phyloP scores from a whole-genome alignment of 2,797 vertebrate species.

The Galagoides demidoff region DNA sequence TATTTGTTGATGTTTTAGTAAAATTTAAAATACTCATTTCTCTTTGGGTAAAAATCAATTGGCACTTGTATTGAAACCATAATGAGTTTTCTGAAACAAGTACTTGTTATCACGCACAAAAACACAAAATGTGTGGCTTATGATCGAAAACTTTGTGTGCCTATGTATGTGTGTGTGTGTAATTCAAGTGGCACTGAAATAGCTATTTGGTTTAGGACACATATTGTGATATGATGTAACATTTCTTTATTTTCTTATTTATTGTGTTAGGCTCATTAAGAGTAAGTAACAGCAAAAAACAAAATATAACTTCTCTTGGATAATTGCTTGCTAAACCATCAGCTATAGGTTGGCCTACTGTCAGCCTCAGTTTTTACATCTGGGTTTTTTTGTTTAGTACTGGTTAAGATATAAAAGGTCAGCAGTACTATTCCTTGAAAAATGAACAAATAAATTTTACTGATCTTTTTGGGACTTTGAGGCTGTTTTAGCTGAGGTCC shows the following conservation, averaged over 20 bases:
- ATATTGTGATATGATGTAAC: background rate
- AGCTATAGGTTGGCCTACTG: background rate
- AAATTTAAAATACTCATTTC: background rate
- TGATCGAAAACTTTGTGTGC: background rate
- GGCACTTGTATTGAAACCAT: background rate
- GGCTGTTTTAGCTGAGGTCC: background rate
- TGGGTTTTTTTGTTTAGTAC: background rate
- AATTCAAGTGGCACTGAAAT: background rate
- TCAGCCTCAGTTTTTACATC: constrained; percentile 21
- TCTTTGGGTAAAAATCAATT: background rate
- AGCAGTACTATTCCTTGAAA: background rate
- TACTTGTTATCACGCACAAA: background rate
- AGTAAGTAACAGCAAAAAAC: background rate
- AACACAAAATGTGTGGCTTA: background rate
- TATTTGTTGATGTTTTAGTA: constrained; percentile 5
- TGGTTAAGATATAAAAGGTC: constrained; percentile 22
- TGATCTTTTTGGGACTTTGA: constrained; percentile 20
- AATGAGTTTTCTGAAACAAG: constrained; percentile 5
- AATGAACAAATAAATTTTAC: constrained; percentile 18
- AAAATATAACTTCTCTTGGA: background rate
- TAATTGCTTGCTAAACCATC: background rate
- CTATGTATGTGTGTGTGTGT: background rate
- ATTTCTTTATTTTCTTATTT: constrained; percentile 33
- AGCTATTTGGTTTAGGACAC: background rate
- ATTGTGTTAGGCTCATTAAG: background rate